A percentile compares a stretch with the other conserved stretches of the same genome.
Conservation (phyloP, 1,140 invertebrate species). For the Papilio xuthus region DNA sequence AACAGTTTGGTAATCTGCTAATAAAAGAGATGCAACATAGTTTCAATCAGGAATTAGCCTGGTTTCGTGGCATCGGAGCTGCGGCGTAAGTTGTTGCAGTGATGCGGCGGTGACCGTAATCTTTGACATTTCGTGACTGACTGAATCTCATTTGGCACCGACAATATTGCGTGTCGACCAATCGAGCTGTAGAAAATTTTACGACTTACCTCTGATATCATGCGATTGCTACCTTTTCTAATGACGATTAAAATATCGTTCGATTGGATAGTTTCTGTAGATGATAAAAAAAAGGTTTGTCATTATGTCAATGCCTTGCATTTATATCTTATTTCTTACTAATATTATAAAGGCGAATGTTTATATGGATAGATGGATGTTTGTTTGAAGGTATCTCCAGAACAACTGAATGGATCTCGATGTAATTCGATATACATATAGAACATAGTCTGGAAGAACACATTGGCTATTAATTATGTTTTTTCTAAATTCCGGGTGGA, state of each 20-base stretch:
- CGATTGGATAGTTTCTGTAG: background rate
- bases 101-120: background rate
- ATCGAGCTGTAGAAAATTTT: background rate
- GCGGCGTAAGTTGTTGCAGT: background rate
- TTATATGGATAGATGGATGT: too few relatives aligned
- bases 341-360: too few relatives aligned
- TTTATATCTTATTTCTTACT: too few relatives aligned
- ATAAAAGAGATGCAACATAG: background rate
- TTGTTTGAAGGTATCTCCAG: too few relatives aligned
- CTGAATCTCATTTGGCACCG: background rate
- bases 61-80: background rate
- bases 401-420: too few relatives aligned
- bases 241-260: background rate
- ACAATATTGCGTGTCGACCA: background rate
- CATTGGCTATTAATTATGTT: too few relatives aligned
- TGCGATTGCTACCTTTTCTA: background rate
- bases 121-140: conserved; percentile 19
- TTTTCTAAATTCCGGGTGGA: too few relatives aligned
- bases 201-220: background rate
- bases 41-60: conserved; percentile 5
- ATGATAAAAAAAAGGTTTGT: too few relatives aligned
- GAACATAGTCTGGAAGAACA: too few relatives aligned
- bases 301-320: too few relatives aligned
- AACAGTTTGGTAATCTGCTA: background rate
- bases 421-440: too few relatives aligned